These are phyloP conservation scores for Oeneis ivallda DNA, from an alignment of 2,888 invertebrate species.

Conservation along the genomic window DNA sequence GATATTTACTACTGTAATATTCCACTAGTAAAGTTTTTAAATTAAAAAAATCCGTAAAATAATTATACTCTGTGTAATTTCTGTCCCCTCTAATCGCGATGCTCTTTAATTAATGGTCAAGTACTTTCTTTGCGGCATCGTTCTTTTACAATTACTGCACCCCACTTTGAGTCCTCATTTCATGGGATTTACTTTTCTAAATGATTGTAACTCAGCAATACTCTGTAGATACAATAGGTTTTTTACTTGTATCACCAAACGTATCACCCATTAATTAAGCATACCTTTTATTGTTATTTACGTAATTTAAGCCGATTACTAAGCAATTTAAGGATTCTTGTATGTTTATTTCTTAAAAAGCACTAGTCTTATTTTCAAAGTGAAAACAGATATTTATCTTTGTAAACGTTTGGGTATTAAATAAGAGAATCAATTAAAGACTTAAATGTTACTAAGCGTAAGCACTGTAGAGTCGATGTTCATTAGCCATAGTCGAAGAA, in stretches of 20 bases:
- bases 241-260: not conserved
- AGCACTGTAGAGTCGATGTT: constrained; percentile 20
- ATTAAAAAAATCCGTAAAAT: not conserved
- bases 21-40: no score
- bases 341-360: no score
- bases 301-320: no score
- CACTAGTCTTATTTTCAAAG: constrained; percentile 5
- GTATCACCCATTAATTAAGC: not conserved
- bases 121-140: constrained; percentile 62
- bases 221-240: not conserved
- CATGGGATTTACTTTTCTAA: constrained; percentile 7
- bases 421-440: constrained; percentile 21
- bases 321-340: no score
- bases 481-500: constrained; percentile 22
- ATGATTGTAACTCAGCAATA: not conserved
- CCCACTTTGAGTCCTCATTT: constrained; percentile 40
- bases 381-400: constrained; percentile 6
- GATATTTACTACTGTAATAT: no score
- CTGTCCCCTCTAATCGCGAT: constrained; percentile 61
- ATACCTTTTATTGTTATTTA: not conserved
- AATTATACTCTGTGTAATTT: constrained; percentile 37
- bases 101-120: constrained; percentile 68
- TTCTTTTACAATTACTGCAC: constrained; percentile 41
- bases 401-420: constrained; percentile 13
- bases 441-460: constrained; percentile 23